Conservation (phyloP, 2,888 invertebrate species). For the Leptodirus hochenwartii region DNA sequence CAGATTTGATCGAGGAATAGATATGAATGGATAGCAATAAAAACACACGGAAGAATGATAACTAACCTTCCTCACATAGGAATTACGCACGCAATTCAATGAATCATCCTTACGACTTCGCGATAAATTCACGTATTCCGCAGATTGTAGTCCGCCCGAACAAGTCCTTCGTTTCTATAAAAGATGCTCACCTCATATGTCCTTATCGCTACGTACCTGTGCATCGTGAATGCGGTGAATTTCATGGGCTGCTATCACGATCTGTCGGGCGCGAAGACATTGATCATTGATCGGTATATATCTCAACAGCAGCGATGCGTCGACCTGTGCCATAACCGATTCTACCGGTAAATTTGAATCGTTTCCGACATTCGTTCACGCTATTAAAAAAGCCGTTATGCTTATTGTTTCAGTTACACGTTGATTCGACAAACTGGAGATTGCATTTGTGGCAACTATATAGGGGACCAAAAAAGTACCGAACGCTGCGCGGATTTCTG, state of each 20-base stretch:
- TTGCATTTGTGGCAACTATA: constrained; percentile 20
- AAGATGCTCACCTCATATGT: background rate
- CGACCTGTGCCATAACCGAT: constrained; percentile 15
- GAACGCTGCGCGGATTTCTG: constrained; percentile 14
- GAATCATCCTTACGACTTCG: too few species aligned
- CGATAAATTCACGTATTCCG: too few species aligned
- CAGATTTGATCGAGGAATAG: too few species aligned
- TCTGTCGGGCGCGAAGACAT: constrained; percentile 12
- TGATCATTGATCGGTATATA: constrained; percentile 9
- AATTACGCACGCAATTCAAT: too few species aligned
- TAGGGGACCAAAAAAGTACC: constrained; percentile 18
- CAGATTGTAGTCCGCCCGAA: too few species aligned
- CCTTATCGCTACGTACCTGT: background rate
- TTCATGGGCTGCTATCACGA: constrained; percentile 18
- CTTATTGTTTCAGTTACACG: constrained; percentile 17
- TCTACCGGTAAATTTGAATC: constrained; percentile 16
- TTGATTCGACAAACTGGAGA: constrained; percentile 14
- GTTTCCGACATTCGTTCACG: constrained; percentile 3
- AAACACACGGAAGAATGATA: too few species aligned
- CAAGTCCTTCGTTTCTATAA: too few species aligned
- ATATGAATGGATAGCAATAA: too few species aligned
- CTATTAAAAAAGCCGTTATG: constrained; percentile 5
- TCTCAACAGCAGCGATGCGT: constrained; percentile 16
- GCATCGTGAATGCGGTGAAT: constrained; percentile 4
- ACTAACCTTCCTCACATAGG: too few species aligned